phyloP scores from a whole-genome alignment of 2,113 vertebrate species.

The Myocastor coypus region DNA sequence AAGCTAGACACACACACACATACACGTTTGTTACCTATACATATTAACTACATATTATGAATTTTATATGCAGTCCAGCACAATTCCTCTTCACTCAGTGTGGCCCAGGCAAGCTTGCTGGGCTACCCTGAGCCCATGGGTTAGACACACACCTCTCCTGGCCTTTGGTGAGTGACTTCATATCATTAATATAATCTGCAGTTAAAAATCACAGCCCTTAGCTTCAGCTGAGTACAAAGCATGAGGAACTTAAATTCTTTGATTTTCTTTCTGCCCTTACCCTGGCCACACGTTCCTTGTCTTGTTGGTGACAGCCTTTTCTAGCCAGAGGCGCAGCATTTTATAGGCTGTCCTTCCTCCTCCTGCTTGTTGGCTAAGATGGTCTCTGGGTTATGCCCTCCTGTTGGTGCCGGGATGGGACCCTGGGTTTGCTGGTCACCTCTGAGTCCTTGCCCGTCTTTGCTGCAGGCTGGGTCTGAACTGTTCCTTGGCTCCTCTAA shows the following conservation, averaged over 20 bases:
- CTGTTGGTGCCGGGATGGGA: background rate
- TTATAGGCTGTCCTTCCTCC: background rate
- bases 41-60: background rate
- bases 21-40: background rate
- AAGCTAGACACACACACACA: background rate
- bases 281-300: background rate
- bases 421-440: background rate
- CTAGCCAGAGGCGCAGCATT: background rate
- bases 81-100: background rate
- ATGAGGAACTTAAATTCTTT: background rate
- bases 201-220: background rate
- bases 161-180: background rate
- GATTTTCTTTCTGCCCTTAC: background rate
- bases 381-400: background rate
- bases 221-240: conserved; percentile 15
- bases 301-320: background rate
- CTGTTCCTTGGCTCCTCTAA: background rate
- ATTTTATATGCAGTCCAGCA: background rate
- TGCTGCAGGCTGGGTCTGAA: background rate
- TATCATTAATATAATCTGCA: background rate
- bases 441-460: background rate
- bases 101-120: background rate
- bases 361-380: background rate
- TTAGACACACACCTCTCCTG: background rate
- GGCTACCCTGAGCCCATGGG: background rate